Conservation (phyloP, 1,140 invertebrate species). For the Platyscapa corneri region DNA sequence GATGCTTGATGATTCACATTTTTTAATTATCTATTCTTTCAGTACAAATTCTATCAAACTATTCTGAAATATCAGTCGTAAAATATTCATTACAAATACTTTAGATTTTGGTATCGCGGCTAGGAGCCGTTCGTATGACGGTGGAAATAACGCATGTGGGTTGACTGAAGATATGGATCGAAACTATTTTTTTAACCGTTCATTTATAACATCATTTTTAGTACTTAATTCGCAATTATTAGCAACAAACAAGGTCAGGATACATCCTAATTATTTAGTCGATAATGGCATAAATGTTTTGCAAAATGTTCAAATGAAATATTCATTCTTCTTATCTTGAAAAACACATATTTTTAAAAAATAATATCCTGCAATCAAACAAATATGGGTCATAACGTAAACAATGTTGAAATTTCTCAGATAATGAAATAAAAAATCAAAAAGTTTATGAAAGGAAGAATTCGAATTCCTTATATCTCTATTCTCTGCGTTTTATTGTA, state of each 20-base stretch:
- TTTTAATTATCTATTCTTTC: conserved; percentile 33
- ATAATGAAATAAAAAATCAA: too few relatives aligned
- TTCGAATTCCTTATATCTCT: too few relatives aligned
- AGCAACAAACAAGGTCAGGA: not conserved
- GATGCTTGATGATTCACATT: conserved; percentile 33
- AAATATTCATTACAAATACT: not conserved
- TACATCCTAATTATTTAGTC: not conserved
- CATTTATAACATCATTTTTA: not conserved
- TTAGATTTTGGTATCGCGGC: not conserved
- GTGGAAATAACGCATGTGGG: too few relatives aligned
- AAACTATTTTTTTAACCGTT: not conserved
- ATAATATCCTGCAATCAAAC: not conserved
- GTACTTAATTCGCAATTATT: not conserved
- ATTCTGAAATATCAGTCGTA: not conserved
- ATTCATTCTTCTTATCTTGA: not conserved
- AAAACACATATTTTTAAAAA: not conserved
- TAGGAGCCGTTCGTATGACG: too few relatives aligned
- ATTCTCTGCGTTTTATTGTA: too few relatives aligned
- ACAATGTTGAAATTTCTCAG: too few relatives aligned
- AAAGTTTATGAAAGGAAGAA: too few relatives aligned
- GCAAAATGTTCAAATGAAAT: not conserved
- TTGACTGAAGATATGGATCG: not conserved
- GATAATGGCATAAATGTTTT: not conserved
- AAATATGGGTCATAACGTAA: not conserved
- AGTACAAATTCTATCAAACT: conserved; percentile 6